Conservation (phyloP, 2,888 invertebrate species). For the Mesoligia furuncula region DNA sequence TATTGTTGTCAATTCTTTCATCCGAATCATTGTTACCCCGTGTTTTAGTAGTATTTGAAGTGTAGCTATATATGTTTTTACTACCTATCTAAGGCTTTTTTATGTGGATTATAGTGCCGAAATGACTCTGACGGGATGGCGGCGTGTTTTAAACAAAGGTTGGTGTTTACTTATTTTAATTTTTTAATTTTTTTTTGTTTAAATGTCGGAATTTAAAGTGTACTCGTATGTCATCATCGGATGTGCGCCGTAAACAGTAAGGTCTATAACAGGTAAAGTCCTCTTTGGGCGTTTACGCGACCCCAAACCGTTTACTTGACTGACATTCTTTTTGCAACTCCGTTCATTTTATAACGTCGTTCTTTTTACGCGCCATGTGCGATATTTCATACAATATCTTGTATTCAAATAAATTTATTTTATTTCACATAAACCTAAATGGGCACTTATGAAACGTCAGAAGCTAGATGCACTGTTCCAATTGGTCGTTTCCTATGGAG, state of each 20-base stretch:
- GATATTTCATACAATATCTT: background rate
- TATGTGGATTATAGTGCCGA: conserved; percentile 20
- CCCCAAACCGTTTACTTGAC: background rate
- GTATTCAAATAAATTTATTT: no score
- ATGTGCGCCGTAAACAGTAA: background rate
- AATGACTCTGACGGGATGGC: conserved; percentile 85
- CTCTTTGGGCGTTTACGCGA: no score
- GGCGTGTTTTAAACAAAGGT: conserved; percentile 82
- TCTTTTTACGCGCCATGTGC: no score
- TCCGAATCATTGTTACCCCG: conserved; percentile 18
- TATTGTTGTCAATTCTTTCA: conserved; percentile 49
- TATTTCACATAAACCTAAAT: no score
- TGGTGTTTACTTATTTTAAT: conserved; percentile 11
- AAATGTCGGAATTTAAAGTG: background rate
- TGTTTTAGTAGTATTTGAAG: conserved; percentile 24
- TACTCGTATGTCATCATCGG: background rate
- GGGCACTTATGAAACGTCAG: no score
- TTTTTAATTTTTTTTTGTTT: background rate
- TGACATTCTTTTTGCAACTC: background rate
- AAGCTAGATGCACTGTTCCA: no score
- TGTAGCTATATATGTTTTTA: conserved; percentile 15
- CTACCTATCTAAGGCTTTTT: background rate
- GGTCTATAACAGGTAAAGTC: background rate
- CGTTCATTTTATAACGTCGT: background rate
- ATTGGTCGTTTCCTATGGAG: no score